A percentile compares a stretch with the other conserved stretches of the same genome.
phyloP scores from a whole-genome alignment of 2,113 vertebrate genomes.

The Corythornis madagascariensis region DNA sequence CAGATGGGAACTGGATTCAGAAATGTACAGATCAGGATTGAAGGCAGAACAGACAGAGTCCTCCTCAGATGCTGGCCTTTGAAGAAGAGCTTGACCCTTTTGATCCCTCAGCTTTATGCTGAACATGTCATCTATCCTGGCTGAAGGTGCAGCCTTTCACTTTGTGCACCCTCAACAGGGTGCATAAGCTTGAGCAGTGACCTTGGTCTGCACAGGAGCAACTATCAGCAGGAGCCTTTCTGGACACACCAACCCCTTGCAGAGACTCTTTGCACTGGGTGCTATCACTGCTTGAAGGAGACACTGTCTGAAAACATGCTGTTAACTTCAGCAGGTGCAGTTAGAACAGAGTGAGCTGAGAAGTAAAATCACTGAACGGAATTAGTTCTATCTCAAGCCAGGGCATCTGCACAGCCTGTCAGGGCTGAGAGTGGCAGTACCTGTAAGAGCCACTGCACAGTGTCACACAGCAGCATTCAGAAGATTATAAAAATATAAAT shows the following conservation, averaged over 20 bases:
- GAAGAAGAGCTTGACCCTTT: not conserved
- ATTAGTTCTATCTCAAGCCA: not conserved
- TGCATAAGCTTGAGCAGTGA: not conserved
- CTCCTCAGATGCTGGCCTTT: not conserved
- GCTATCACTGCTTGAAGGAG: no score
- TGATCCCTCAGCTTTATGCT: not conserved
- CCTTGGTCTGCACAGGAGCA: not conserved
- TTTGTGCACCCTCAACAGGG: not conserved
- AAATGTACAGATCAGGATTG: not conserved
- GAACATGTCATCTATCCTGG: not conserved
- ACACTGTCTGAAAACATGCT: no score
- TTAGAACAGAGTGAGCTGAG: not conserved
- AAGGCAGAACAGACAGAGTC: not conserved
- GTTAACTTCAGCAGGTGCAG: no score
- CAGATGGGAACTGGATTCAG: not conserved
- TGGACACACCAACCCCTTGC: not conserved
- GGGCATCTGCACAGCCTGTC: not conserved
- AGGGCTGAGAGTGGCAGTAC: not conserved
- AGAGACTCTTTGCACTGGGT: not conserved
- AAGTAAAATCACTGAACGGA: not conserved
- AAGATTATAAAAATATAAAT: not conserved
- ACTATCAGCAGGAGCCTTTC: not conserved
- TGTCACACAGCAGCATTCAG: not conserved
- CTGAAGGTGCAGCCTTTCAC: not conserved
- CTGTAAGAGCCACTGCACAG: not conserved